Percentiles rank a stretch among this genome's conserved stretches.
These are phyloP conservation scores for Mirounga angustirostris DNA, from an alignment of 2,113 vertebrate species.

Conservation along the genomic window DNA sequence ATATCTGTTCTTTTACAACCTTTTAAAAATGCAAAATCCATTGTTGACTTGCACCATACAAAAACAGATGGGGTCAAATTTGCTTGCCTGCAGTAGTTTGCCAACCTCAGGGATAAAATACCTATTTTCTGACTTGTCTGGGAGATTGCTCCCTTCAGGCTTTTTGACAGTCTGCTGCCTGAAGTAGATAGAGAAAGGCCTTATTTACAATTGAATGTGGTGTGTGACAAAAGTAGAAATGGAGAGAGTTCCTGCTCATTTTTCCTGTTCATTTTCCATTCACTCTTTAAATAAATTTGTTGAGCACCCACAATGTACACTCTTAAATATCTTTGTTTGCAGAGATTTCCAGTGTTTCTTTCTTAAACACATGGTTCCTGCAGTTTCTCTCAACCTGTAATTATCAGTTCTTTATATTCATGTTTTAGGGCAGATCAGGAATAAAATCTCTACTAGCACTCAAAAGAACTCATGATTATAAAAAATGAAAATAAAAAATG, in stretches of 20 bases:
- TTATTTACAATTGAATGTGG: not conserved
- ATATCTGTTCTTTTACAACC: conserved; percentile 4
- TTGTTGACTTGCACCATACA: conserved; percentile 52
- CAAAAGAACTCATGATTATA: conserved; percentile 54
- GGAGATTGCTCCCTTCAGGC: conserved; percentile 49
- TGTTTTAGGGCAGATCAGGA: conserved; percentile 36
- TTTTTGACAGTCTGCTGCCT: conserved; percentile 13
- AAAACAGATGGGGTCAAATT: conserved; percentile 42
- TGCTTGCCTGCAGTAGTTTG: not conserved
- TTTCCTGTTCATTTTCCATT: not conserved
- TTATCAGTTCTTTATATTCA: conserved; percentile 42
- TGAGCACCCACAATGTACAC: conserved; percentile 30
- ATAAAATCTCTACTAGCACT: conserved; percentile 61
- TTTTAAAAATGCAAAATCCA: conserved; percentile 65
- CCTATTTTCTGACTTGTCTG: conserved; percentile 13
- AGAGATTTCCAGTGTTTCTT: conserved; percentile 75
- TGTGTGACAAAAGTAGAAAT: conserved; percentile 21
- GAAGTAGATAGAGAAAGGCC: not conserved
- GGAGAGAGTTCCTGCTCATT: conserved; percentile 42
- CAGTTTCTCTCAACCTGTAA: conserved; percentile 63
- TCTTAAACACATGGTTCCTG: conserved; percentile 15
- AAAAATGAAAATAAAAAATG: conserved; percentile 59
- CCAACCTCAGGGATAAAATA: conserved; percentile 47
- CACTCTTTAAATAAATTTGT: conserved; percentile 7
- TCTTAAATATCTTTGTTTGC: conserved; percentile 49